These are phyloP conservation scores for Alces alces DNA, from an alignment of 2,113 vertebrate genomes.

Conservation along the genomic window DNA sequence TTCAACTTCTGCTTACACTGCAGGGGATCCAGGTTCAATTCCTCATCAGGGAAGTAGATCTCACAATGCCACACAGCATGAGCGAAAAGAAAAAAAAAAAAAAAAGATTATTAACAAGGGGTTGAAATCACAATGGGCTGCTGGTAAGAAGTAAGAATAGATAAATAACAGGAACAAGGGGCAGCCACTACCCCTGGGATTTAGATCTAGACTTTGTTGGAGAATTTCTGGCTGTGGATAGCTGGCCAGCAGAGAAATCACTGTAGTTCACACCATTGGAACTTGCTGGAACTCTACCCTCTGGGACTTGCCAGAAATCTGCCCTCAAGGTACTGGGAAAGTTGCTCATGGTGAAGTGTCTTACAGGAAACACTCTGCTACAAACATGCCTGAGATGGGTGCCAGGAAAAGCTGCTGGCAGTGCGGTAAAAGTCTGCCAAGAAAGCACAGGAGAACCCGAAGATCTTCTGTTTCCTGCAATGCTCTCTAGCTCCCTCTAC, in stretches of 20 bases:
- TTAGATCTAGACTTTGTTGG: neutral
- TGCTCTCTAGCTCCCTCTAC: neutral
- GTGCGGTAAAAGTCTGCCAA: neutral
- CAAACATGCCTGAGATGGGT: neutral
- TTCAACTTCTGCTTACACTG: neutral
- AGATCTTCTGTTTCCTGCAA: neutral
- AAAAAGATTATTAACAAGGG: neutral
- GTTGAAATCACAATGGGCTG: neutral
- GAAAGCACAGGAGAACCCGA: neutral
- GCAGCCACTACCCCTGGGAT: neutral
- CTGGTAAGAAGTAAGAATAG: neutral
- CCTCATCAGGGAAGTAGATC: neutral
- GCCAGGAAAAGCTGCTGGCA: neutral
- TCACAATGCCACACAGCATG: no score
- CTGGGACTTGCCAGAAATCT: neutral
- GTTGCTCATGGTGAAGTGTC: neutral
- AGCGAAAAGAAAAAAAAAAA: neutral
- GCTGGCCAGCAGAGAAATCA: neutral
- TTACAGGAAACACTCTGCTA: neutral
- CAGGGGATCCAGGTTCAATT: neutral
- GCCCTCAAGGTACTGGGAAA: neutral
- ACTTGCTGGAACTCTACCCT: neutral
- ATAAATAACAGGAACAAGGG: neutral
- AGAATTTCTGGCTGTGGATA: neutral
- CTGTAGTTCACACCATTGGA: neutral